Conservation (phyloP, 2,888 invertebrate genomes). For the Brassicogethes aeneus region DNA sequence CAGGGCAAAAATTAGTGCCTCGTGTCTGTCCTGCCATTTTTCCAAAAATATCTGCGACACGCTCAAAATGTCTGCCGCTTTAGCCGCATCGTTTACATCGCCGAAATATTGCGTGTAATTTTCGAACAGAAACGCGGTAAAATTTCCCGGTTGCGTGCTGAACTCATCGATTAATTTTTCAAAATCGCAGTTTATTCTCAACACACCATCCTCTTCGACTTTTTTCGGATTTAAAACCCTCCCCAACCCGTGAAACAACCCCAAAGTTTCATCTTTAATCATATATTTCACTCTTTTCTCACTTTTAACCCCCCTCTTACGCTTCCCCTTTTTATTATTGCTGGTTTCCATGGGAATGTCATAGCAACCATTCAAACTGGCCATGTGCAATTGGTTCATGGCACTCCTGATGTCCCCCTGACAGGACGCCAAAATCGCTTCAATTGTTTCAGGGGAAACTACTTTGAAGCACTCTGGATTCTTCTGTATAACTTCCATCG, state of each 20-base stretch:
- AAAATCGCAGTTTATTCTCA: constrained; percentile 53
- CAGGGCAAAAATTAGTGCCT: constrained; percentile 44
- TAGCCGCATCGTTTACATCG: constrained; percentile 51
- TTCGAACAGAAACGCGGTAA: constrained; percentile 61
- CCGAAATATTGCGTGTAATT: constrained; percentile 54
- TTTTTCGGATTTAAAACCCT: constrained; percentile 71
- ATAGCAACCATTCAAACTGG: constrained; percentile 56
- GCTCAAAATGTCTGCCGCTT: constrained; percentile 59
- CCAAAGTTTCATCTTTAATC: constrained; percentile 60
- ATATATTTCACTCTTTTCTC: constrained; percentile 39
- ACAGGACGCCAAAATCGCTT: constrained; percentile 61
- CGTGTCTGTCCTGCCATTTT: constrained; percentile 49
- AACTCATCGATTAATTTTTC: constrained; percentile 59
- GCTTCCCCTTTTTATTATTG: constrained; percentile 9
- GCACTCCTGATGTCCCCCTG: constrained; percentile 78
- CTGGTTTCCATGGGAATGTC: constrained; percentile 1
- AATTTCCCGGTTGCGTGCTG: constrained; percentile 54
- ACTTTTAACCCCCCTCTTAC: constrained; percentile 39
- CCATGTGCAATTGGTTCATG: constrained; percentile 76
- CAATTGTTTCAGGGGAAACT: constrained; percentile 50
- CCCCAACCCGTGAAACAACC: constrained; percentile 67
- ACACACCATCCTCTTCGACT: constrained; percentile 34
- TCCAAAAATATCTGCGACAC: constrained; percentile 58
- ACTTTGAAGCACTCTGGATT: constrained; percentile 45
- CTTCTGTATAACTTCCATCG: constrained; percentile 48